Evolutionary conservation across 2,888 invertebrate genomes (phyloP).

Genomic region (Euphydryas editha): DNA sequence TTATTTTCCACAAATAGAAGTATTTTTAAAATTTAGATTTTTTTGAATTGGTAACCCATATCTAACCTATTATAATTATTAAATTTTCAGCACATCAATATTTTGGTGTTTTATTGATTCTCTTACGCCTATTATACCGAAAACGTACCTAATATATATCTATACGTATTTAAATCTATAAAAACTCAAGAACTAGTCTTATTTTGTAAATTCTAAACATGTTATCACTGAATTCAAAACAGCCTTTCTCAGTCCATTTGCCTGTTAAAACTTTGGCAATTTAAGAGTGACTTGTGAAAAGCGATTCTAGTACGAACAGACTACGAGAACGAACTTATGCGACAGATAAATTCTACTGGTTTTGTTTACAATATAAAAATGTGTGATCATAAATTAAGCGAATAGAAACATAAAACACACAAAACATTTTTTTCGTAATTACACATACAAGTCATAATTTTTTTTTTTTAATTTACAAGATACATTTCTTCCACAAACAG

Average conservation of each 20-base stretch:
- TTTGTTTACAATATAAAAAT: constrained; percentile 3
- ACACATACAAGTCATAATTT: too few species aligned
- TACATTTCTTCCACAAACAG: too few species aligned
- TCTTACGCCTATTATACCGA: constrained; percentile 29
- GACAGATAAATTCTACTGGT: neutral
- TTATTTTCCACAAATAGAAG: constrained; percentile 27
- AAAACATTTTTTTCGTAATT: too few species aligned
- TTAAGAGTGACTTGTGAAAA: constrained; percentile 40
- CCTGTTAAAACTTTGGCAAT: constrained; percentile 54
- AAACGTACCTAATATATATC: constrained; percentile 14
- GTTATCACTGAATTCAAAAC: constrained; percentile 47
- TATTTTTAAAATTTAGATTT: constrained; percentile 30
- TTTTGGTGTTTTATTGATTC: constrained; percentile 40
- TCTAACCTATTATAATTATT: constrained; percentile 29
- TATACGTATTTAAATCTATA: constrained; percentile 30
- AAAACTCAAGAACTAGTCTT: constrained; percentile 24
- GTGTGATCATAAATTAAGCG: constrained; percentile 20
- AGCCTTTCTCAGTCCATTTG: constrained; percentile 72
- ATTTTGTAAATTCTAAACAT: constrained; percentile 30
- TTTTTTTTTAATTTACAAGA: too few species aligned
- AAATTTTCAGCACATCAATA: constrained; percentile 27
- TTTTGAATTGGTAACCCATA: constrained; percentile 21
- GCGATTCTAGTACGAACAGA: constrained; percentile 25
- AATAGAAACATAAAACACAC: too few species aligned
- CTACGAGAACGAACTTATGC: constrained; percentile 1